A percentile compares a stretch with the other conserved stretches of the same genome.
Evolutionary conservation across 2,113 vertebrate genomes (phyloP).

Genomic region (Empidonax traillii): DNA sequence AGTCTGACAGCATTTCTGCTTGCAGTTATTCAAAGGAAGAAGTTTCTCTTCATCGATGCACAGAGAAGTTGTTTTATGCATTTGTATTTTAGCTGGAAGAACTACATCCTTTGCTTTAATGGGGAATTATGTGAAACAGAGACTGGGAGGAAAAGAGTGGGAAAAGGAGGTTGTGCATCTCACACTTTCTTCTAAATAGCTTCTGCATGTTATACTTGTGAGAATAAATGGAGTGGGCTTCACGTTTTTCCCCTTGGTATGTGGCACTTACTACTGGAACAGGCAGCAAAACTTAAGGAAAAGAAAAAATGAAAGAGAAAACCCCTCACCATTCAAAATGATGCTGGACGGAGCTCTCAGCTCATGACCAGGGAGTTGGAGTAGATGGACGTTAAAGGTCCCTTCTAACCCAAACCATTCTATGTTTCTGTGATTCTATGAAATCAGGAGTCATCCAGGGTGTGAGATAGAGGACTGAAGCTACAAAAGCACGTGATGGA

Average conservation of each 20-base stretch:
- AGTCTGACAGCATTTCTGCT: background rate
- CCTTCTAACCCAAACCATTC: background rate
- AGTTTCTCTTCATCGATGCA: background rate
- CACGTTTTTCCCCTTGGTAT: background rate
- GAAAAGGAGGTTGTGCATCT: background rate
- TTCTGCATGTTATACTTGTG: background rate
- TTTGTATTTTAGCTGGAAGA: background rate
- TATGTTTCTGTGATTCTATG: background rate
- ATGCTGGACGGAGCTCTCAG: background rate
- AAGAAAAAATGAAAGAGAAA: background rate
- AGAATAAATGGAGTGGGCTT: background rate
- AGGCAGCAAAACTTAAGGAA: background rate
- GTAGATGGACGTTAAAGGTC: background rate
- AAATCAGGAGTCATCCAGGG: background rate
- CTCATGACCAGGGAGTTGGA: background rate
- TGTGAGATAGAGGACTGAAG: background rate
- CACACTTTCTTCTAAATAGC: background rate
- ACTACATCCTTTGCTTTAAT: background rate
- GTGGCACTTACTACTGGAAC: background rate
- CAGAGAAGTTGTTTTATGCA: background rate
- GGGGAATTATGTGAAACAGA: background rate
- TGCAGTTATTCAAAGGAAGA: background rate
- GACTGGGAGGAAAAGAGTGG: background rate
- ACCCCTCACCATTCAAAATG: background rate
- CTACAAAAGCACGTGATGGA: fast-evolving